Evolutionary conservation across 53 echinoderm and acorn worm genomes (phyloP).

Genomic region (Paelopatides confundens): DNA sequence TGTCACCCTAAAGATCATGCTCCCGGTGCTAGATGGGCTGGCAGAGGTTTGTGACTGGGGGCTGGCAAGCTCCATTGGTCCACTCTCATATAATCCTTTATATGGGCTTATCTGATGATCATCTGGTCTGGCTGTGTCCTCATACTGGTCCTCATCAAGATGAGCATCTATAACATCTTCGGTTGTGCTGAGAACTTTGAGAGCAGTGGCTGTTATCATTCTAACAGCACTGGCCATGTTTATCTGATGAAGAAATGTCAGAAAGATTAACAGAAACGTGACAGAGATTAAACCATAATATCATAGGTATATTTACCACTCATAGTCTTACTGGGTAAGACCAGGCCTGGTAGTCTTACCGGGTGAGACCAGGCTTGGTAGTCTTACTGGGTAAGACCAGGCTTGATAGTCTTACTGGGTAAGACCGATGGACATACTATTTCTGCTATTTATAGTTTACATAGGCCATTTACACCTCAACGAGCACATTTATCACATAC

Average conservation of each 20-base stretch:
- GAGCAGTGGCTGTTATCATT: conserved; percentile 94
- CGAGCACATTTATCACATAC: no score
- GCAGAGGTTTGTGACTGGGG: conserved; percentile 30
- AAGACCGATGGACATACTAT: no score
- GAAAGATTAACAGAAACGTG: not conserved
- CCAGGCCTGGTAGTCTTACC: no score
- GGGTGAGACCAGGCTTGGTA: no score
- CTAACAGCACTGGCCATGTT: conserved; percentile 93
- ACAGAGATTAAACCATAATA: no score
- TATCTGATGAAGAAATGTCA: conserved; percentile 42
- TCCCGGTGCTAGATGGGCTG: conserved; percentile 31
- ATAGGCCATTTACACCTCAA: no score
- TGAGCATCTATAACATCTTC: conserved; percentile 87
- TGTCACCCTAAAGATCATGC: conserved; percentile 36
- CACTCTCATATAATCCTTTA: conserved; percentile 10
- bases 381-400: no score
- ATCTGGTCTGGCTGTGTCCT: not conserved
- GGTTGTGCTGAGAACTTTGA: conserved; percentile 90
- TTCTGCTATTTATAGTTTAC: no score
- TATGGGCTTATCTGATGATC: not conserved
- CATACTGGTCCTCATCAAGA: conserved; percentile 59
- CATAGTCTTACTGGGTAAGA: no score
- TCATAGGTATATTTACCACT: no score
- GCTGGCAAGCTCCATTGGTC: not conserved
- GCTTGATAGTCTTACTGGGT: no score